Conservation (phyloP, 2,888 invertebrate species). For the Tuberolachnus salignus region DNA sequence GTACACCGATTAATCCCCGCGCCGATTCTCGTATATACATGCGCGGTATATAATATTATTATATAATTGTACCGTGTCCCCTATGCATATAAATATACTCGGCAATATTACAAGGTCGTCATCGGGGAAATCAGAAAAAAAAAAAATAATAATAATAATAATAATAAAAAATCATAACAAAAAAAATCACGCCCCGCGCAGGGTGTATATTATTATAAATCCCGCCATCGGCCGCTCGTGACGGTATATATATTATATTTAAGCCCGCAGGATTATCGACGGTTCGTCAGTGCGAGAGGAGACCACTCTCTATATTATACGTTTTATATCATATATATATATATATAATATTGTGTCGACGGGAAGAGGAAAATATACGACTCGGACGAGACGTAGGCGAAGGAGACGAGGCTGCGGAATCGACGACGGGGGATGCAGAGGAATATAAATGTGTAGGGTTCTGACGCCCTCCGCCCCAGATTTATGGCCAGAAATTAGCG, state of each 20-base stretch:
- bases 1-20: constrained; percentile 35
- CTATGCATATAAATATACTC: neutral
- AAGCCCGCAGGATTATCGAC: constrained; percentile 35
- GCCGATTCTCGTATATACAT: neutral
- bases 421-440: neutral
- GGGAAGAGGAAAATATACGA: neutral
- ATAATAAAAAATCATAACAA: too few species aligned
- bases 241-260: neutral
- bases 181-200: neutral
- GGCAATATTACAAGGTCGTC: neutral
- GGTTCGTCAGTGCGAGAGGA: neutral
- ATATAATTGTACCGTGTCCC: too few species aligned
- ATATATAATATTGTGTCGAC: too few species aligned
- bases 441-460: neutral
- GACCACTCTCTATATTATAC: too few species aligned
- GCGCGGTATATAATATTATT: neutral
- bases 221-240: constrained; percentile 12
- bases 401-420: constrained; percentile 5
- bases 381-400: neutral
- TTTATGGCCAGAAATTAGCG: constrained; percentile 50
- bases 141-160: too few species aligned
- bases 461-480: neutral
- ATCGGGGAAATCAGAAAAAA: constrained; percentile 3
- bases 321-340: too few species aligned
- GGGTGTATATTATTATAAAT: too few species aligned